phyloP scores from a whole-genome alignment of 2,797 vertebrate genomes.

The Clamator glandarius region DNA sequence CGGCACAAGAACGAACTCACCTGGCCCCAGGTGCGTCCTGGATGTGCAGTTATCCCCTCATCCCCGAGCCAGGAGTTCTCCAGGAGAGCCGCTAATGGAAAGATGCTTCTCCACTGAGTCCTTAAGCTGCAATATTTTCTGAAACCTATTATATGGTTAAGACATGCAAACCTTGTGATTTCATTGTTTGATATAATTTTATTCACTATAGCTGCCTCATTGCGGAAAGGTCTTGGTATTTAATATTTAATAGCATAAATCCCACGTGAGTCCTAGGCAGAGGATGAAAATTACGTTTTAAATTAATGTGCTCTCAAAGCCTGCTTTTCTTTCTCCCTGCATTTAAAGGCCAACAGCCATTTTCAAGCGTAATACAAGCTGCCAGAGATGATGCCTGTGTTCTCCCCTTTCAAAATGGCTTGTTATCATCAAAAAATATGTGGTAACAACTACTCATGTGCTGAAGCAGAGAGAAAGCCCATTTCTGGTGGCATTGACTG shows the following conservation, averaged over 20 bases:
- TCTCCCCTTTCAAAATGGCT: background rate
- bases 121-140: background rate
- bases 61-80: background rate
- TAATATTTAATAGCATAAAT: constrained; percentile 72
- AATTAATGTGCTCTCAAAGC: constrained; percentile 41
- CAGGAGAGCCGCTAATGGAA: background rate
- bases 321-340: background rate
- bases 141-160: background rate
- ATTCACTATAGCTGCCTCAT: constrained; percentile 52
- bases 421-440: accelerated
- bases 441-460: background rate
- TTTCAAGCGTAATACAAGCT: background rate
- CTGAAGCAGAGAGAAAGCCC: background rate
- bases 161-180: constrained; percentile 36
- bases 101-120: background rate
- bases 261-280: constrained; percentile 45
- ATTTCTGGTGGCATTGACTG: background rate
- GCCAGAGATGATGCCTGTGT: background rate
- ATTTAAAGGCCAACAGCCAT: background rate
- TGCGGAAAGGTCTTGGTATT: constrained; percentile 69
- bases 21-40: accelerated
- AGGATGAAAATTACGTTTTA: constrained; percentile 63
- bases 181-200: constrained; percentile 46
- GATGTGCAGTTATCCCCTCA: accelerated
- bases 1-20: accelerated